Conservation (phyloP, 2,797 vertebrate genomes). For the Cygnus olor region DNA sequence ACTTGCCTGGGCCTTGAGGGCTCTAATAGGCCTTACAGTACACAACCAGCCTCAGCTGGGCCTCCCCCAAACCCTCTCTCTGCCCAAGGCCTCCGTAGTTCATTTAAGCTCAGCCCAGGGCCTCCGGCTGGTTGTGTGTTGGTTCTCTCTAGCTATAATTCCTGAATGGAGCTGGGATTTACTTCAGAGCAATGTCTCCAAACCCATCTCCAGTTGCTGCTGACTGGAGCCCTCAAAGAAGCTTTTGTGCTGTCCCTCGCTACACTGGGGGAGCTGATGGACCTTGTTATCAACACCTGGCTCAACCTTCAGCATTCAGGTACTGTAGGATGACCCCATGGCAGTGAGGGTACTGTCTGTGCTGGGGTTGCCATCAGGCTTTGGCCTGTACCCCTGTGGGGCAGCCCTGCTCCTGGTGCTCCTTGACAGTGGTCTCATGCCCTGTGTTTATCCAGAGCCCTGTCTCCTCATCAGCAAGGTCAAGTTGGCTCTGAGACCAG, state of each 20-base stretch:
- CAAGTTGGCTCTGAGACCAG: not conserved
- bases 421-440: not conserved
- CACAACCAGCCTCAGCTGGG: not conserved
- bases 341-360: accelerated
- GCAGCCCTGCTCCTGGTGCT: not conserved
- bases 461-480: not conserved
- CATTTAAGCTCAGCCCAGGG: not conserved
- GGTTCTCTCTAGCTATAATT: accelerated
- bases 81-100: not conserved
- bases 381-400: accelerated
- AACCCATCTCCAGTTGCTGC: accelerated
- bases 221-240: not conserved
- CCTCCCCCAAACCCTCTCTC: accelerated
- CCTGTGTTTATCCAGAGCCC: not conserved
- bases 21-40: not conserved
- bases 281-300: too few relatives aligned
- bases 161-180: accelerated
- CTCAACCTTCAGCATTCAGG: not conserved
- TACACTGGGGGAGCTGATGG: accelerated
- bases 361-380: not conserved
- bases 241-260: not conserved
- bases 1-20: not conserved
- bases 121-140: accelerated
- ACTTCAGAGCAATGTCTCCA: not conserved
- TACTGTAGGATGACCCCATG: not conserved